Percentiles rank a stretch among this genome's conserved stretches.
These are phyloP conservation scores for Mizuhopecten yessoensis DNA, from an alignment of 1,140 invertebrate genomes.

Conservation along the genomic window DNA sequence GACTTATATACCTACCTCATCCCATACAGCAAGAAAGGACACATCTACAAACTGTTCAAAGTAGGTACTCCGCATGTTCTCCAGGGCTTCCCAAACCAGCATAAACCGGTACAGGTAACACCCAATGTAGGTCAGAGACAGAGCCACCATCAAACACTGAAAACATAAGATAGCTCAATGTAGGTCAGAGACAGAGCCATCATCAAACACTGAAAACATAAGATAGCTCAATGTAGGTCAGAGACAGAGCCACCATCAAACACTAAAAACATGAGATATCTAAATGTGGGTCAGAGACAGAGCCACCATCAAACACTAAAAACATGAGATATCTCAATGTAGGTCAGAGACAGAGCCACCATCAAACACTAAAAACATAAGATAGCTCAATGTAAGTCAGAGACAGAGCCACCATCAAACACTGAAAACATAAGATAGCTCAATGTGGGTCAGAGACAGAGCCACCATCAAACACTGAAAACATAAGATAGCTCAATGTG, in stretches of 20 bases:
- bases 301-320: no score
- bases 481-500: no score
- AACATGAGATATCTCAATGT: not conserved
- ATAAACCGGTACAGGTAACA: slow-evolving; percentile 80
- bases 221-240: slow-evolving; percentile 68
- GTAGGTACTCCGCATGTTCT: slow-evolving; percentile 78
- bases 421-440: slow-evolving; percentile 75
- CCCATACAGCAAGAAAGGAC: slow-evolving; percentile 77
- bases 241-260: slow-evolving; percentile 64
- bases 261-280: slow-evolving; percentile 57
- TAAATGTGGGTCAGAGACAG: no score
- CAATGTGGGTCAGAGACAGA: slow-evolving; percentile 75
- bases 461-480: slow-evolving; percentile 70
- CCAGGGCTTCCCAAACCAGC: slow-evolving; percentile 74
- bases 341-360: slow-evolving; percentile 68
- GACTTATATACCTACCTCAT: slow-evolving; percentile 70
- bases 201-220: slow-evolving; percentile 67
- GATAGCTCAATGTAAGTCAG: no score
- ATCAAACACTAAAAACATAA: slow-evolving; percentile 67
- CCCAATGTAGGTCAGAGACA: slow-evolving; percentile 73
- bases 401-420: no score
- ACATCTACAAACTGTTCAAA: slow-evolving; percentile 79
- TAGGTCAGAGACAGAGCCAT: slow-evolving; percentile 68
- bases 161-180: no score
- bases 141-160: slow-evolving; percentile 67